A percentile compares a stretch with the other conserved stretches of the same genome.
Conservation (phyloP, 2,113 vertebrate species). For the Indri indri region DNA sequence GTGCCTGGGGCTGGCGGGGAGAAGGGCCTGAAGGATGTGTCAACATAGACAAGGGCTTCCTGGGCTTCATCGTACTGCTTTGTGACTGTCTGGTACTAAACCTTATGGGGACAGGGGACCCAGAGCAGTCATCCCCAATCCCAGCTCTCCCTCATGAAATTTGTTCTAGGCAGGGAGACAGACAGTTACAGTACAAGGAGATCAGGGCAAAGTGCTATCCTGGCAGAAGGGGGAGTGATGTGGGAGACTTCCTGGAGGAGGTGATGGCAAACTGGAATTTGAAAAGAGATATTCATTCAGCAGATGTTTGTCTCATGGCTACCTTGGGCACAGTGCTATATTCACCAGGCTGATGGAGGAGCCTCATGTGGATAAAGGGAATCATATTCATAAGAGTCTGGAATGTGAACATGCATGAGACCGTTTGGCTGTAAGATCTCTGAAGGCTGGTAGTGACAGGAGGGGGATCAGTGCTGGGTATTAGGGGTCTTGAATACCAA, state of each 20-base stretch:
- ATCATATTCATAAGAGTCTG: neutral
- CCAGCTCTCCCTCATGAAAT: neutral
- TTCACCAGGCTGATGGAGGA: conserved; percentile 22
- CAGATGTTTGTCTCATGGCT: neutral
- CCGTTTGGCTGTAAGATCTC: neutral
- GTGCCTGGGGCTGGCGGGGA: neutral
- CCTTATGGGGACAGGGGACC: neutral
- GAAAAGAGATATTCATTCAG: neutral
- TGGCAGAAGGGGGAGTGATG: neutral
- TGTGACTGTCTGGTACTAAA: neutral
- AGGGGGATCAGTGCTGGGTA: neutral
- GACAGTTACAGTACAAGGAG: neutral
- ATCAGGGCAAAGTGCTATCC: neutral
- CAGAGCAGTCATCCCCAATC: neutral
- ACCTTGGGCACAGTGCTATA: neutral
- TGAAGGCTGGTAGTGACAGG: neutral
- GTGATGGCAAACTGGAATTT: neutral
- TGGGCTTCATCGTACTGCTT: neutral
- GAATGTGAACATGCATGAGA: neutral
- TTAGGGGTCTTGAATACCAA: neutral
- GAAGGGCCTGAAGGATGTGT: neutral
- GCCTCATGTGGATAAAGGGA: neutral
- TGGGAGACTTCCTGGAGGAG: conserved; percentile 30
- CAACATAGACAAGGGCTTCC: neutral
- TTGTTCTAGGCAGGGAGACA: neutral